phyloP scores from a whole-genome alignment of 2,797 vertebrate species.

The Salarias fasciatus region DNA sequence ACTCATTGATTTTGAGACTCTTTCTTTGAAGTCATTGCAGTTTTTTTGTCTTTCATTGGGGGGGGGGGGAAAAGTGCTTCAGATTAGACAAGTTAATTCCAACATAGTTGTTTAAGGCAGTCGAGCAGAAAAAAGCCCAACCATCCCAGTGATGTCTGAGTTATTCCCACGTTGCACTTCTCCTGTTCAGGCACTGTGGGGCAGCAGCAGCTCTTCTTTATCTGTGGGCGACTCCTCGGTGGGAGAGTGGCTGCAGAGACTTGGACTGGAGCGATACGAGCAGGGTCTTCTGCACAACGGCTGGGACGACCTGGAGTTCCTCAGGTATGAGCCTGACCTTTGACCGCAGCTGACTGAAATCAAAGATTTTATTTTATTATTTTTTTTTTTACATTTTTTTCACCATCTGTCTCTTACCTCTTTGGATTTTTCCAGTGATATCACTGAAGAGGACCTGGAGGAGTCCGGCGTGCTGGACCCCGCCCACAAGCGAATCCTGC shows the following conservation, averaged over 20 bases:
- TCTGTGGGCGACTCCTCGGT: slow-evolving; percentile 88
- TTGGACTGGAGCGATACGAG: slow-evolving; percentile 93
- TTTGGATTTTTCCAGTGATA: slow-evolving; percentile 84
- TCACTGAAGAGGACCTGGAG: slow-evolving; percentile 96
- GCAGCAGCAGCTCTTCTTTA: slow-evolving; percentile 84
- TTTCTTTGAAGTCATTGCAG: no score
- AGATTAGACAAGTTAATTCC: no score
- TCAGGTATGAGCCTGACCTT: slow-evolving; percentile 86
- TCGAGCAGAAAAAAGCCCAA: no score
- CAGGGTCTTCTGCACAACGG: slow-evolving; percentile 94
- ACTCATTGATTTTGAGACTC: no score
- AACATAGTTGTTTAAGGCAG: no score
- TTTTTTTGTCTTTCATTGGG: no score
- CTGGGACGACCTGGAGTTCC: slow-evolving; percentile 98
- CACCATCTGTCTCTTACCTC: no score
- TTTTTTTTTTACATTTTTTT: no score
- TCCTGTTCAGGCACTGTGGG: slow-evolving; percentile 83
- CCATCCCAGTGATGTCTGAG: no score
- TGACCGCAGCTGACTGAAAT: no score
- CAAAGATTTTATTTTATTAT: no score
- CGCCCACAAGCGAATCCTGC: slow-evolving; percentile 88
- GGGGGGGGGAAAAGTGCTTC: no score
- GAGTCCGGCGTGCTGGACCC: slow-evolving; percentile 93
- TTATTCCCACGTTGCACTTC: slow-evolving; percentile 3
- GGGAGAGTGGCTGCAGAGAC: slow-evolving; percentile 91